Base-by-base conservation (phyloP, 2,888 invertebrate genomes). In the Polydesmus complanatus region DNA sequence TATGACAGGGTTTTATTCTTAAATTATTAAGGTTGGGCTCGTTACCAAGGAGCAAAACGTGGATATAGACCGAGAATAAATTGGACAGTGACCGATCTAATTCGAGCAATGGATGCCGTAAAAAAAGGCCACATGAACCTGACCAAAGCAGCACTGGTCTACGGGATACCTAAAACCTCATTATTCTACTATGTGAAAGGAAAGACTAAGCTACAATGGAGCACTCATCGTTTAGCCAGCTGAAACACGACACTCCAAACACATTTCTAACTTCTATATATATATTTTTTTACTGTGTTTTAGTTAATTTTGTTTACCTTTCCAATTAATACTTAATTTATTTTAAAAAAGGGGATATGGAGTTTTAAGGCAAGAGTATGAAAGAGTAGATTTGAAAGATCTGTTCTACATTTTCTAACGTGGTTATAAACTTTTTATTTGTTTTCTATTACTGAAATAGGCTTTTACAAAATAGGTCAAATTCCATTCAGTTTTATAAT, bases 91-190 rank as follows among this genome's bases (percentile, higher is more conserved):
- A 25, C 48, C 21, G 57, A 61, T 50, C 47, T 61, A 22, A 23
- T 61, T 27, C 58, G 49, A 57, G 61, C 61, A 8, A 57, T 61
- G 53, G 56, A 61, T 47, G 61, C 54, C 26, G 61, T 61, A 19
- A 26, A 55, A 51, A 57, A 37, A 22, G 61, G 61, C 22, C 27
- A 61, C 21, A 61, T 61, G 61, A 58, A 60, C 23, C 23, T 61
- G 25, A 27, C 56, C 23, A 50, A 57, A 27, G 61, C 61, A 27
- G 27, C 61, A 23, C 37, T 27, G 14, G 51, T 52, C 23, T 61
- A 27, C 22, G 61, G 61, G 21, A 61, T 61, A 22, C 61, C 61
- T 19, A 61, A 61, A 48, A 61, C 56, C 37, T 61, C 61, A n/a
- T 47, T 61, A 19, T 56, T 56, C 54, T 56, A 61, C 57, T 61